phyloP scores from a whole-genome alignment of 2,113 vertebrate genomes.

The Cephalopterus ornatus region DNA sequence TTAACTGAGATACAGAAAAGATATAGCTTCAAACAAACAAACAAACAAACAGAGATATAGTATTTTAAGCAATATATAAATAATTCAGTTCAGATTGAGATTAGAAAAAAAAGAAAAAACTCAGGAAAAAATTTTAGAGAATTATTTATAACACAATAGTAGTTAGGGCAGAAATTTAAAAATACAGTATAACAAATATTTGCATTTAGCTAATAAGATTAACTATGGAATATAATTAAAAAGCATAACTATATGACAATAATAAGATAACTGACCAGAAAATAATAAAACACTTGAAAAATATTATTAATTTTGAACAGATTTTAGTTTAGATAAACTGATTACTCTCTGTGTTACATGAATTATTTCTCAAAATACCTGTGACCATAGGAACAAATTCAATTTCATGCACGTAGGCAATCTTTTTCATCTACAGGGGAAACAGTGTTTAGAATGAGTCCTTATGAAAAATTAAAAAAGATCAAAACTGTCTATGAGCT shows the following conservation, averaged over 20 bases:
- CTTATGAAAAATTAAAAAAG: background rate
- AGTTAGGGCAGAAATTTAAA: background rate
- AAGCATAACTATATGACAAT: background rate
- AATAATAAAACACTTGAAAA: background rate
- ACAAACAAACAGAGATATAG: background rate
- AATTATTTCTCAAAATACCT: background rate
- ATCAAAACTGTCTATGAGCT: background rate
- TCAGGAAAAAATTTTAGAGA: background rate
- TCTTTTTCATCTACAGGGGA: background rate
- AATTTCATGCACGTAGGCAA: background rate
- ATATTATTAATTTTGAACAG: background rate
- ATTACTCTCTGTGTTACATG: background rate
- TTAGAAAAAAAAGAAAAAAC: background rate
- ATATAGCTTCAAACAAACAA: background rate
- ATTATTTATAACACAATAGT: background rate
- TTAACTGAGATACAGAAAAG: background rate
- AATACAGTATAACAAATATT: background rate
- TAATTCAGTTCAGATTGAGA: rapidly evolving
- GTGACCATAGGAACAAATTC: background rate
- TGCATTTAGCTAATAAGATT: background rate
- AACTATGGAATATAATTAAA: background rate
- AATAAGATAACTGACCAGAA: background rate
- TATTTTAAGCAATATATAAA: background rate
- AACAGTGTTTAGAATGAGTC: background rate
- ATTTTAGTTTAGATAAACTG: background rate